Conservation (phyloP, 2,113 vertebrate species). For the human (Homo sapiens) region GRCh38 chr18:72830501-72831000, state of each 20-base stretch:
- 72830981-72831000: too few species aligned
- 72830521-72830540: not conserved
- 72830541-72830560: not conserved
- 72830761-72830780: not conserved
- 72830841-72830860: not conserved
- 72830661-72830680: not conserved
- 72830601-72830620: not conserved
- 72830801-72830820: not conserved
- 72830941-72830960: not conserved
- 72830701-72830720: not conserved
- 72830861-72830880: not conserved
- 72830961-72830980: not conserved
- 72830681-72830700: not conserved
- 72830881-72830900: not conserved
- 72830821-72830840: not conserved
- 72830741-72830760: not conserved
- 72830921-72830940: not conserved
- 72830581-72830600: not conserved
- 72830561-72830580: not conserved
- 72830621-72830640: not conserved
- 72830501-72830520: not conserved
- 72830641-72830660: not conserved
- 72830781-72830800: not conserved
- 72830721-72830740: not conserved
- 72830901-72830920: not conserved